These are phyloP conservation scores for Ceratina calcarata DNA, from an alignment of 1,140 invertebrate genomes.

Conservation along the genomic window DNA sequence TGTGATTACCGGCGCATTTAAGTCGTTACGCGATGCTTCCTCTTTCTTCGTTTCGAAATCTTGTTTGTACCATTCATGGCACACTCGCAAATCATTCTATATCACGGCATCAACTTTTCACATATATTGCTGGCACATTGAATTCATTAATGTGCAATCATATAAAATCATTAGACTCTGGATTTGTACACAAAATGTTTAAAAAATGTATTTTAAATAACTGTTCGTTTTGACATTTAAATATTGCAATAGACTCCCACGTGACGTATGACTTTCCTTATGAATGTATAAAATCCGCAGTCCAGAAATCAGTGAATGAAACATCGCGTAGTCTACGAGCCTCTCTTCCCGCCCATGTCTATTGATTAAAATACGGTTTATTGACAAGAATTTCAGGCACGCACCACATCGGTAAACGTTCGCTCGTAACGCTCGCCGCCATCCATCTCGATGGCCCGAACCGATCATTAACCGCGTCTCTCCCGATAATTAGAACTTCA, in stretches of 20 bases:
- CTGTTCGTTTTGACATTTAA: too few relatives aligned
- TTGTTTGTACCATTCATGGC: conserved; percentile 15
- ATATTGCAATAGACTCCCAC: too few relatives aligned
- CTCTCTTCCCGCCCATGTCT: too few relatives aligned
- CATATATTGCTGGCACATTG: too few relatives aligned
- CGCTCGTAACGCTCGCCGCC: background rate
- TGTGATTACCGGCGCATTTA: conserved; percentile 72
- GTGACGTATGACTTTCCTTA: too few relatives aligned
- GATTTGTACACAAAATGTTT: too few relatives aligned
- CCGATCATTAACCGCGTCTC: conserved; percentile 19
- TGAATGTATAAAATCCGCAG: too few relatives aligned
- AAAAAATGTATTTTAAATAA: too few relatives aligned
- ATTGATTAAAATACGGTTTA: background rate
- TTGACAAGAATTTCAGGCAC: background rate
- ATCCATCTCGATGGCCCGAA: conserved; percentile 26
- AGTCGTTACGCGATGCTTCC: conserved; percentile 69
- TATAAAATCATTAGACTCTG: too few relatives aligned
- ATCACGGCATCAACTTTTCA: background rate
- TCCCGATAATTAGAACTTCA: conserved; percentile 19
- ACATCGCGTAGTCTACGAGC: too few relatives aligned
- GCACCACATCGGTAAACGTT: background rate
- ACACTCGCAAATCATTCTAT: background rate
- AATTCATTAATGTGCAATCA: too few relatives aligned
- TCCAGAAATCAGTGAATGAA: too few relatives aligned
- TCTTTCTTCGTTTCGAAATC: conserved; percentile 46